phyloP scores from a whole-genome alignment of 2,797 vertebrate genomes.

The Euthynnus affinis region DNA sequence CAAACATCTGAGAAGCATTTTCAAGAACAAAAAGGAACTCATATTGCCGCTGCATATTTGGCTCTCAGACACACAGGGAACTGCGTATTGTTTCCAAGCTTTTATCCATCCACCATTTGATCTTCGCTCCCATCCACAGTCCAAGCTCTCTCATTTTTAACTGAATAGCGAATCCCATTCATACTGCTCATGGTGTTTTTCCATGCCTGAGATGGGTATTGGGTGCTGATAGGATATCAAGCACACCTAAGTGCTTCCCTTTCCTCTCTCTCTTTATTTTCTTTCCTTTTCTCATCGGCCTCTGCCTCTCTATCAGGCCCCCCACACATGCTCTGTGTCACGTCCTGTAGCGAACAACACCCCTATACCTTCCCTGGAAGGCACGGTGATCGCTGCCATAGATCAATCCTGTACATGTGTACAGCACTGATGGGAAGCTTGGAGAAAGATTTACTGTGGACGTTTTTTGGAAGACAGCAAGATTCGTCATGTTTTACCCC shows the following conservation, averaged over 20 bases:
- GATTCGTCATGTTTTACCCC: constrained; percentile 53
- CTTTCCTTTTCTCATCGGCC: constrained; percentile 81
- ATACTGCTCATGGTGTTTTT: constrained; percentile 72
- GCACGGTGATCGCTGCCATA: constrained; percentile 43
- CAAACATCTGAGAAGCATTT: constrained; percentile 83
- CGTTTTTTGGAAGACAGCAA: constrained; percentile 37
- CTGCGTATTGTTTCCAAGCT: constrained; percentile 77
- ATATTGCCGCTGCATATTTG: constrained; percentile 65
- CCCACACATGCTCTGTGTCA: constrained; percentile 82
- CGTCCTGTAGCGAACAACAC: constrained; percentile 78
- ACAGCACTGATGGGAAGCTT: constrained; percentile 38
- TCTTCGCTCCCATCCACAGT: constrained; percentile 60
- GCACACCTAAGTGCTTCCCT: constrained; percentile 86
- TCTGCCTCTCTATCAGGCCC: constrained; percentile 79
- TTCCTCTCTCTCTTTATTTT: constrained; percentile 84
- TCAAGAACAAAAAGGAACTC: constrained; percentile 80
- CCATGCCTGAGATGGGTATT: constrained; percentile 78
- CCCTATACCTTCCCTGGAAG: constrained; percentile 64
- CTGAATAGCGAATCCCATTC: constrained; percentile 54
- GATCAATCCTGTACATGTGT: constrained; percentile 57
- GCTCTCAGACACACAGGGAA: constrained; percentile 63
- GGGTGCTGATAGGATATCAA: constrained; percentile 82
- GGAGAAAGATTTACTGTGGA: constrained; percentile 52
- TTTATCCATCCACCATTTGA: constrained; percentile 80
- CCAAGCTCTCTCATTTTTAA: constrained; percentile 32